These are phyloP conservation scores for Falco cherrug DNA, from an alignment of 2,797 vertebrate genomes.

Conservation along the genomic window DNA sequence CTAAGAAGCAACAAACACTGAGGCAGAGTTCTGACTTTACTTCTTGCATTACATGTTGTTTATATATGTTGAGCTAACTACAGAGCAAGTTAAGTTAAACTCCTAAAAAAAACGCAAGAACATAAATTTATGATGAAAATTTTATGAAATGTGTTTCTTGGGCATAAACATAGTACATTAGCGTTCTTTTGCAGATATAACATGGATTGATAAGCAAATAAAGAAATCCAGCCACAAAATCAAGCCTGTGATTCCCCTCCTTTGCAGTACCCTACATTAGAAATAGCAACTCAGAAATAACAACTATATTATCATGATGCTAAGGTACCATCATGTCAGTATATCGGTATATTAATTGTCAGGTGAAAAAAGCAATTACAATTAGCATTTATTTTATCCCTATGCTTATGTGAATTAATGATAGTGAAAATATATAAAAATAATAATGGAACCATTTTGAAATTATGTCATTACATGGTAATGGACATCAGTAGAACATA, in stretches of 20 bases:
- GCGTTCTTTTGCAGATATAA: neutral
- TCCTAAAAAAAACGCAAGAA: neutral
- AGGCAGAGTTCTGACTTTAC: neutral
- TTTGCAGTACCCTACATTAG: neutral
- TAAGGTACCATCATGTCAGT: neutral
- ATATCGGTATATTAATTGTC: neutral
- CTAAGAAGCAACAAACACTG: neutral
- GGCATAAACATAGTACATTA: neutral
- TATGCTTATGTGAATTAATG: neutral
- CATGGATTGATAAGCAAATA: neutral
- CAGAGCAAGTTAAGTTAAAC: neutral
- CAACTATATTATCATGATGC: neutral
- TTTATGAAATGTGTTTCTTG: neutral
- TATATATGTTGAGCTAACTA: neutral
- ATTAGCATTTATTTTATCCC: neutral
- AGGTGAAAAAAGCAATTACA: neutral
- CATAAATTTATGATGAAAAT: neutral
- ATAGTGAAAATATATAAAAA: neutral
- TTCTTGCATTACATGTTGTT: neutral
- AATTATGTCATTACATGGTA: neutral
- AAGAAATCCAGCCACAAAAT: neutral
- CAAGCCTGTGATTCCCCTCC: neutral
- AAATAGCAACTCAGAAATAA: neutral
- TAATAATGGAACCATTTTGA: neutral
- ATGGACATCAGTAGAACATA: neutral